A percentile compares a stretch with the other conserved stretches of the same genome.
Conservation (phyloP, 2,797 vertebrate species). For the Loriculus beryllinus region DNA sequence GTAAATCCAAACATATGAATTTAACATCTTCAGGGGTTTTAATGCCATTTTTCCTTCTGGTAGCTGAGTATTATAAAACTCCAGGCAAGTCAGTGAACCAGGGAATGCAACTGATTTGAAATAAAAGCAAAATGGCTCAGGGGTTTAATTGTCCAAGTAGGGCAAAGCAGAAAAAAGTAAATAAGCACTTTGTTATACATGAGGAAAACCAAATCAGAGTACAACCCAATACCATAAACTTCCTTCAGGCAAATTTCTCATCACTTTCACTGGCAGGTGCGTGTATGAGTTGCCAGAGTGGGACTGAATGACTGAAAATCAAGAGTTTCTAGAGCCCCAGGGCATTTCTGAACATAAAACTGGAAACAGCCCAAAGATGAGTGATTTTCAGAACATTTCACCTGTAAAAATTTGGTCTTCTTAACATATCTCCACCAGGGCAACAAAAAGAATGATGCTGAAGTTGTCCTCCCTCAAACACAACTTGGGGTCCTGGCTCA, state of each 20-base stretch:
- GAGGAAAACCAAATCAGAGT: conserved; percentile 38
- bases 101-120: conserved; percentile 29
- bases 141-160: conserved; percentile 52
- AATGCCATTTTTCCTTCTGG: conserved; percentile 34
- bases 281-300: not conserved
- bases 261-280: not conserved
- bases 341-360: conserved; percentile 24
- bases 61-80: conserved; percentile 33
- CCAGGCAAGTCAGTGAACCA: not conserved
- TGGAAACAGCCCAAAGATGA: not conserved
- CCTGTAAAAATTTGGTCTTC: not conserved
- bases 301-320: conserved; percentile 1
- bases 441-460: not conserved
- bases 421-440: not conserved
- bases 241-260: conserved; percentile 55
- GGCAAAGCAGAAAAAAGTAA: conserved; percentile 10
- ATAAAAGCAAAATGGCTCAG: conserved; percentile 57
- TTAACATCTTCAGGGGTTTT: conserved; percentile 28
- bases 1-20: conserved; percentile 46
- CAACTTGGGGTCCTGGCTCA: not conserved
- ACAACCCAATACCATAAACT: conserved; percentile 7
- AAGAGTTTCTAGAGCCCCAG: conserved; percentile 10
- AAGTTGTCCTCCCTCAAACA: not conserved
- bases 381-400: not conserved
- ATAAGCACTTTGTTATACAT: conserved; percentile 38